Conservation (phyloP, 2,888 invertebrate genomes). For the Elgonia sp. region DNA sequence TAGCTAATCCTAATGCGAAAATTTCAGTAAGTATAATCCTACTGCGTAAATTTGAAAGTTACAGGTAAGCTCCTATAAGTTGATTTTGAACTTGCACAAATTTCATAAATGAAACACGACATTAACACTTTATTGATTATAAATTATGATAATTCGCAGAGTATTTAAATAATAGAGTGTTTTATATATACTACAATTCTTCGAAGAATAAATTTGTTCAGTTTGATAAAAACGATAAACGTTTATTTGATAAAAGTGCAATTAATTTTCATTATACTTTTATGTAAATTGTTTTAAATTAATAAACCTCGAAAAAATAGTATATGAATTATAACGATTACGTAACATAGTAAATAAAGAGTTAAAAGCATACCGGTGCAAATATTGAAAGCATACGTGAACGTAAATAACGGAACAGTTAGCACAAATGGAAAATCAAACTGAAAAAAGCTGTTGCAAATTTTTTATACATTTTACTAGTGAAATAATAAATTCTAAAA, state of each 20-base stretch:
- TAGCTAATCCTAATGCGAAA: slow-evolving; percentile 46
- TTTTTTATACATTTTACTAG: too few species aligned
- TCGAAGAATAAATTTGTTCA: too few species aligned
- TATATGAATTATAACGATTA: slow-evolving; percentile 30
- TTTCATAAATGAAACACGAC: slow-evolving; percentile 44
- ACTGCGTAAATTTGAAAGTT: slow-evolving; percentile 58
- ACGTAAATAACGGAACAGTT: slow-evolving; percentile 18
- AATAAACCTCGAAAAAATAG: too few species aligned
- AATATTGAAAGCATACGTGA: slow-evolving; percentile 22
- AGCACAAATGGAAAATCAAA: slow-evolving; percentile 10
- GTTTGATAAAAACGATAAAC: too few species aligned
- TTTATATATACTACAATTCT: neutral
- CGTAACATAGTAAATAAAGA: slow-evolving; percentile 20
- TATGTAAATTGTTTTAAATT: slow-evolving; percentile 23
- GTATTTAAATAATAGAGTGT: neutral
- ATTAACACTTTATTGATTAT: slow-evolving; percentile 43
- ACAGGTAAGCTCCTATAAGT: slow-evolving; percentile 51
- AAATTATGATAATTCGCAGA: slow-evolving; percentile 28
- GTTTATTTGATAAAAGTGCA: too few species aligned
- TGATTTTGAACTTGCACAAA: slow-evolving; percentile 57
- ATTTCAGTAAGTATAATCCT: slow-evolving; percentile 47
- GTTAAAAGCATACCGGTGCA: slow-evolving; percentile 17
- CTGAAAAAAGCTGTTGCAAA: neutral
- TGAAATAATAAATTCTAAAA: too few species aligned
- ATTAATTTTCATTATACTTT: too few species aligned